phyloP scores from a whole-genome alignment of 2,113 vertebrate genomes.

The Hippopotamus amphibius region DNA sequence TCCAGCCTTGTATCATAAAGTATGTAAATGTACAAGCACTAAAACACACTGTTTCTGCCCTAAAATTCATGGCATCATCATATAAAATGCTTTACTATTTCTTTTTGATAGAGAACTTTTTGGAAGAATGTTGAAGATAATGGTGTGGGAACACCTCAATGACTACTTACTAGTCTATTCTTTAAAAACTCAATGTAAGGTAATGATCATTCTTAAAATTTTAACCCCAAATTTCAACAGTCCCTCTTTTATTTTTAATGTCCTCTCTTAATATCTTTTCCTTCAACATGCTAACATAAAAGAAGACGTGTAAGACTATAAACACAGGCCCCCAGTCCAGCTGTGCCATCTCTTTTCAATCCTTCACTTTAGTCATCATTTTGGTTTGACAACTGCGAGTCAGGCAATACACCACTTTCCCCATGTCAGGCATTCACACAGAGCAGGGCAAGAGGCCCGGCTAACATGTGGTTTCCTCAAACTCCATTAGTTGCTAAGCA shows the following conservation, averaged over 20 bases:
- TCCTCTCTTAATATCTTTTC: background rate
- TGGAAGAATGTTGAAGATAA: background rate
- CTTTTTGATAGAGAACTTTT: background rate
- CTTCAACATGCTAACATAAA: constrained; percentile 9
- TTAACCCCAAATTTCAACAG: constrained; percentile 4
- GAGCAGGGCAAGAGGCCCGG: background rate
- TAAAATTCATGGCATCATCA: background rate
- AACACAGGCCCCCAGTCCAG: background rate
- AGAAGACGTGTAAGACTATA: background rate
- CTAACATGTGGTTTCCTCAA: constrained; percentile 41
- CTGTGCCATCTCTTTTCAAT: background rate
- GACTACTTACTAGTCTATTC: constrained; percentile 5
- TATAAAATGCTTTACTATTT: background rate
- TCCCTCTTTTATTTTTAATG: constrained; percentile 21
- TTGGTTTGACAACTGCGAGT: background rate
- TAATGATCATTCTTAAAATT: constrained; percentile 12
- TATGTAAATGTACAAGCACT: background rate
- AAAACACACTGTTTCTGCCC: background rate
- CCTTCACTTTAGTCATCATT: background rate
- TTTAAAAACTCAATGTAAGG: background rate
- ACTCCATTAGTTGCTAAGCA: constrained; percentile 76
- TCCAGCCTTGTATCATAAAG: background rate
- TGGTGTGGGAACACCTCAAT: background rate
- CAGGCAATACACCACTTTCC: background rate
- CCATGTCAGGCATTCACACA: background rate